Base-by-base conservation (phyloP, 2,797 vertebrate genomes). In the Sus cebifrons region DNA sequence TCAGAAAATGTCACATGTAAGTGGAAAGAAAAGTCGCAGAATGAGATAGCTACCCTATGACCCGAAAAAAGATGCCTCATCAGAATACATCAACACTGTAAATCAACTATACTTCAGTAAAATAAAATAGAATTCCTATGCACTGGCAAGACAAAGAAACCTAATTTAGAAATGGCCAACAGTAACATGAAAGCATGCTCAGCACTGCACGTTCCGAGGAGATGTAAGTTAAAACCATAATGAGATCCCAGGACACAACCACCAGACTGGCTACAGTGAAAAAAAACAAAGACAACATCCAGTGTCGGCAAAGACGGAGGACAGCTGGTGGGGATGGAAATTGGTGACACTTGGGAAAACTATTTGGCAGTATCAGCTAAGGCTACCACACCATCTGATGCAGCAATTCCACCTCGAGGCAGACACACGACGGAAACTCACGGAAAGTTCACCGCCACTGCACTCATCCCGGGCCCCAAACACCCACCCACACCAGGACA, bases 311-410 rank as follows among this genome's bases (percentile, higher is more conserved):
- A 7, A 32, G 29, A 54, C 10, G 6, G 2, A 27, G 21, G 23
- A 15, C 32, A 27, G 21, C 49, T 18, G 40, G 54, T 3, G 36
- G 27, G 68, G 18, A 60, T 20, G 36, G 27, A 73, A 81, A 58
- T 3, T 0, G 11, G 40, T 2, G 11, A 73, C 0, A 4, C 32
- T 49, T 64, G 16, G 44, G 93, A 23, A 54, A 32, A 71, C 20
- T 0, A 6, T 4, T 0, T 16, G 62, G 27, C 32, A 29, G 16
- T 5, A 65, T 44, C 58, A 0, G 40, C 25, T 25, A 52, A 74
- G 2, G 8, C 58, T 27, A 20, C 20, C 3, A 54, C 23, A 56
- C 7, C 65, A 21, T 74, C 4, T 2, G 36, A 60, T 5, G 56
- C 44, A 49, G 65, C 40, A 21, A 5, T 44, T 17, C 20, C 23